These are phyloP conservation scores for Euclidia mi DNA, from an alignment of 2,888 invertebrate species.

Conservation along the genomic window DNA sequence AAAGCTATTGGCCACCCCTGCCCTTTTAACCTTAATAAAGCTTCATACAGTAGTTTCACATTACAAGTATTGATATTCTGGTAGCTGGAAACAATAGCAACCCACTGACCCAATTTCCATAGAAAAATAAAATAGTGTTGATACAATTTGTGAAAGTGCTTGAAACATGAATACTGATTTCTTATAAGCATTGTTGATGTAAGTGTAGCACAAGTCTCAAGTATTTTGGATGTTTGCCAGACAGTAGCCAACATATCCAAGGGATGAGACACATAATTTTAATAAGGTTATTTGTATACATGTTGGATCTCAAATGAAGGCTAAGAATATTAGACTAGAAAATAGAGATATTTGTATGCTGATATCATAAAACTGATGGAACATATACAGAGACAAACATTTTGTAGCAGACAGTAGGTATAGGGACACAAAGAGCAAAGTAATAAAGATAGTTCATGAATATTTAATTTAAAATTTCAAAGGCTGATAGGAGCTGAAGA, in stretches of 20 bases:
- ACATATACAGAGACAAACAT: too few species aligned
- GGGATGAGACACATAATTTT: background rate
- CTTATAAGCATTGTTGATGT: slow-evolving; percentile 20
- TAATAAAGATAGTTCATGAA: too few species aligned
- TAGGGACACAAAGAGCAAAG: too few species aligned
- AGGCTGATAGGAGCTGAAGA: too few species aligned
- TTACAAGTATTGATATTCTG: slow-evolving; percentile 5
- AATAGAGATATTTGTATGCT: too few species aligned
- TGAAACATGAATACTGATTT: slow-evolving; percentile 13
- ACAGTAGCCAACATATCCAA: slow-evolving; percentile 18
- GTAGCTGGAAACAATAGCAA: slow-evolving; percentile 9
- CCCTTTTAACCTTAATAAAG: background rate
- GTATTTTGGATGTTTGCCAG: slow-evolving; percentile 38
- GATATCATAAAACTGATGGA: too few species aligned
- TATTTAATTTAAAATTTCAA: too few species aligned
- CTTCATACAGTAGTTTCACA: background rate
- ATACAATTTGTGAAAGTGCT: slow-evolving; percentile 19
- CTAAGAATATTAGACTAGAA: too few species aligned
- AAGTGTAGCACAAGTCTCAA: slow-evolving; percentile 21
- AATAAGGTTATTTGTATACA: slow-evolving; percentile 5
- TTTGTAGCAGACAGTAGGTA: too few species aligned
- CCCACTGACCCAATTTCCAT: slow-evolving; percentile 13
- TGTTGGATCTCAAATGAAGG: background rate
- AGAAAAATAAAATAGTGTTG: slow-evolving; percentile 6
- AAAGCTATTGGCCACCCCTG: slow-evolving; percentile 10